Percentiles rank a stretch among this genome's conserved stretches.
These are phyloP conservation scores for Lamellibrachia luymesi DNA, from an alignment of 1,140 invertebrate genomes.

Conservation along the genomic window DNA sequence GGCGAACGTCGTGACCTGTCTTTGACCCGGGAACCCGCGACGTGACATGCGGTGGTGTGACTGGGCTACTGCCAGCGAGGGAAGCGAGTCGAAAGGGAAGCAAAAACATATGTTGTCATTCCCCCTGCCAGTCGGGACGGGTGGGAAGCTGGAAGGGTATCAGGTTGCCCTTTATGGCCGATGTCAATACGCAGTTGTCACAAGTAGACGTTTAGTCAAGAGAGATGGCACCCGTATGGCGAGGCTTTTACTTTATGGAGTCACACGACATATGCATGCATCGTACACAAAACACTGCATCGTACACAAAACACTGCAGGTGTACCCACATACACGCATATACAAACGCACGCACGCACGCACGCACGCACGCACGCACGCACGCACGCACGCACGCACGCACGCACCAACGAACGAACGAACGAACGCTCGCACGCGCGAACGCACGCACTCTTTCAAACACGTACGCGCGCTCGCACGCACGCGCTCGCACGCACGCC, in stretches of 20 bases:
- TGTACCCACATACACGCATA: background rate
- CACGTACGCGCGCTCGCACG: background rate
- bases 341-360: background rate
- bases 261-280: background rate
- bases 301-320: background rate
- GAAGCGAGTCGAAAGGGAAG: background rate
- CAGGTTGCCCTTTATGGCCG: background rate
- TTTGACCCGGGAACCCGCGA: background rate
- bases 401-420: background rate
- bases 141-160: background rate
- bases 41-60: background rate
- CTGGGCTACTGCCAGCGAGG: background rate
- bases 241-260: background rate
- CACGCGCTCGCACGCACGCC: background rate
- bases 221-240: background rate
- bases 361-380: background rate
- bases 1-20: background rate
- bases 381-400: background rate
- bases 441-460: no score
- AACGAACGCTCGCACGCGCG: no score
- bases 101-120: constrained; percentile 1
- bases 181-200: background rate
- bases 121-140: background rate
- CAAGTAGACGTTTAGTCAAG: background rate
- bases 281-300: background rate